Evolutionary conservation across 2,113 vertebrate species (phyloP), one percentile per base, ranked within the genome.

Genomic region (Nothocercus nigrocapillus): DNA sequence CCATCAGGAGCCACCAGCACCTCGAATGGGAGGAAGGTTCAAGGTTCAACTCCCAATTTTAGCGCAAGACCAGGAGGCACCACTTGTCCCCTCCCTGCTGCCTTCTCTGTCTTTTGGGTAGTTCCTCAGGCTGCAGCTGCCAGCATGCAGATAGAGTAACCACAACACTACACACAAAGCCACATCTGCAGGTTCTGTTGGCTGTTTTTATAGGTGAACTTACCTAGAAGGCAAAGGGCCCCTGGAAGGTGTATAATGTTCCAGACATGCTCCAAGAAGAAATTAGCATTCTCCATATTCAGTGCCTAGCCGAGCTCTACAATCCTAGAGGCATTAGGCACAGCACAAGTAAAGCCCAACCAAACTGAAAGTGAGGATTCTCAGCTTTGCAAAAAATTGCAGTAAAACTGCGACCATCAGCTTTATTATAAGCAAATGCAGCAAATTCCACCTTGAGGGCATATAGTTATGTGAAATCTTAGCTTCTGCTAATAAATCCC

Each of bases 351-450:
- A 88, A 85, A 93, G 63, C 7, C 7, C 17, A 42, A 40, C 14
- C 28, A 49, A 61, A 72, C 49, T 75, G 21, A 47, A 21, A 86
- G 28, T 21, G 45, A 78, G 6, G 25, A 14, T 67, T 36, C n/a
- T 84, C 56, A 82, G 4, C 38, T 78, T 40, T 8, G 30, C 44
- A 14, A 34, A 34, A 34, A 13, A 38, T 72, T 25, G 12, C 1
- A 44, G 21, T 24, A 36, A 82, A 78, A 34, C 6, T 9, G 38
- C 24, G 8, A 74, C 77, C 66, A 56, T 91, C 66, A 84, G 61
- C 77, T 89, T 86, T 78, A 67, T 78, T 15, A 49, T 13, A 85
- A 90, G 63, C 72, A 83, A 92, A 89, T 45, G 51, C 91, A 84
- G 51, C n/a, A 89, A 70, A 62, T 84, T 75, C 34, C 69, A 86